Conservation (phyloP, 23 tunicate species). For the Phallusia fumigata region DNA sequence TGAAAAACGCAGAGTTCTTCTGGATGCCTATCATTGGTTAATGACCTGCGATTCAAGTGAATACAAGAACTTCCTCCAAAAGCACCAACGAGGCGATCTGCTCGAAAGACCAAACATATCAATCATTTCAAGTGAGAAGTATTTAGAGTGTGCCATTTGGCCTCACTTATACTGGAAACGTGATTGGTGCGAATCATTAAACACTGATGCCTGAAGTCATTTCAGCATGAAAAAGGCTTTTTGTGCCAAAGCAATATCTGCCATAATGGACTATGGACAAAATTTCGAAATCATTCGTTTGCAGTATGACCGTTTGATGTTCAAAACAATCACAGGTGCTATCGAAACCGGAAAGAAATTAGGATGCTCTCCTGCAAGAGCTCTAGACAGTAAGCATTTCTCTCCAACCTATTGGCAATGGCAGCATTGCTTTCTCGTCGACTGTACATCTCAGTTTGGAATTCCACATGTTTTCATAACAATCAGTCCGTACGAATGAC, state of each 20-base stretch:
- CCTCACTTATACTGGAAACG: neutral
- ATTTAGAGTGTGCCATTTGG: neutral
- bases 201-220: neutral
- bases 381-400: neutral
- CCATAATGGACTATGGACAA: neutral
- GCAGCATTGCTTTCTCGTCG: constrained; percentile 1
- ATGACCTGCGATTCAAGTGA: too few species aligned
- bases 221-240: neutral
- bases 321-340: constrained; percentile 8
- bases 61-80: too few species aligned
- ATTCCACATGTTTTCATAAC: neutral
- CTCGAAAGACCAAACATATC: too few species aligned
- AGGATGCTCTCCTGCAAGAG: neutral
- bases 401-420: constrained; percentile 11
- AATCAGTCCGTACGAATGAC: neutral
- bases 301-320: constrained; percentile 10
- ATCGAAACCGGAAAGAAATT: neutral
- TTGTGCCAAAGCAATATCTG: neutral
- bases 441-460: neutral
- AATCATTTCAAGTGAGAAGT: too few species aligned
- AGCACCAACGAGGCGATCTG: too few species aligned
- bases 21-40: too few species aligned
- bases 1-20: too few species aligned
- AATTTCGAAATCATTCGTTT: neutral
- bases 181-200: neutral